Evolutionary conservation across 2,113 vertebrate genomes (phyloP).

Genomic region (Patagioenas fasciata): DNA sequence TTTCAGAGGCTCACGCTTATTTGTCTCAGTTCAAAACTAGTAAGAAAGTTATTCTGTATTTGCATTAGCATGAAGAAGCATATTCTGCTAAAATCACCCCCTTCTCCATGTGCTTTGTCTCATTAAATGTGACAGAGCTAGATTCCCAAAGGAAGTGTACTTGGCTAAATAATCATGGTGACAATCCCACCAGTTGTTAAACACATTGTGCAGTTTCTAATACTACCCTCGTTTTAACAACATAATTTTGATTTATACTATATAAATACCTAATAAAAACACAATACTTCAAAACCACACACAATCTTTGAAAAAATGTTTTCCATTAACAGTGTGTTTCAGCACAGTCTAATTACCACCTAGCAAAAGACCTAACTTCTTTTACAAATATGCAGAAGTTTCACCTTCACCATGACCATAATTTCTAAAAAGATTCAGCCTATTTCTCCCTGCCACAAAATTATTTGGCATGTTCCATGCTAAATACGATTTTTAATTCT

Average conservation of each 20-base stretch:
- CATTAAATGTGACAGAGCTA: background rate
- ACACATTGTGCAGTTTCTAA: background rate
- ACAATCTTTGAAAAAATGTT: background rate
- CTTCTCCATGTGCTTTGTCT: background rate
- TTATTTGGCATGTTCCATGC: background rate
- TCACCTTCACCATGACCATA: background rate
- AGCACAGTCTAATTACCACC: background rate
- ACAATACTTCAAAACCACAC: background rate
- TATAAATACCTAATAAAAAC: background rate
- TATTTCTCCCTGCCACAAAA: background rate
- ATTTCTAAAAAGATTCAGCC: background rate
- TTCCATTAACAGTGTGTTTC: background rate
- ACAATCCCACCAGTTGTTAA: background rate
- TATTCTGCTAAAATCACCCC: background rate
- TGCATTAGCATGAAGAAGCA: conserved; percentile 10
- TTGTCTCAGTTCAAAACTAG: conserved; percentile 23
- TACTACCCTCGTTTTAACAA: background rate
- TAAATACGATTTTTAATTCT: background rate
- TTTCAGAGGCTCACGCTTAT: background rate
- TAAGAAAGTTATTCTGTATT: conserved; percentile 12
- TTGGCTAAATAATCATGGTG: background rate
- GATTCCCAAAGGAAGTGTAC: background rate
- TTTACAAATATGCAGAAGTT: background rate
- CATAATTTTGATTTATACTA: background rate
- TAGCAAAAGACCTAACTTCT: background rate